Evolutionary conservation across 92 coral and sea anemone genomes (phyloP), one percentile per base, ranked within the genome.

Genomic region (Meandrina meandrites): DNA sequence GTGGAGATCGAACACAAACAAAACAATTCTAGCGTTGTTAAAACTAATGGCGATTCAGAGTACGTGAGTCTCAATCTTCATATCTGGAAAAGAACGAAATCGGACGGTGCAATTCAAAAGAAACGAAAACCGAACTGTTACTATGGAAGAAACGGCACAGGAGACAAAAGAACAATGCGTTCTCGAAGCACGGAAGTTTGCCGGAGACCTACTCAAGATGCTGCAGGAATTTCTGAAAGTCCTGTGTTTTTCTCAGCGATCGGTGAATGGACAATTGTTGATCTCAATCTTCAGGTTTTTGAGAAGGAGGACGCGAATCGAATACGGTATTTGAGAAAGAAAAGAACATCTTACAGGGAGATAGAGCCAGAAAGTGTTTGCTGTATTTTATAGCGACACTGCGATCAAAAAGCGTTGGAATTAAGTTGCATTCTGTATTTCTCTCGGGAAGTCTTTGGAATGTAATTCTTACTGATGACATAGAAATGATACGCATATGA

Each of bases 241-340:
- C 56, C 85, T 6, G 89, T 79, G 79, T 80, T 67, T 36, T 79
- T 86, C 34, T 86, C 89, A 36, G 31, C 84, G 34, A 86, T 86
- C 32, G 89, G 89, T 18, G 89, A 86, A 73, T 86, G 89, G 89
- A 79, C 79, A 30, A 56, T 79, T 16, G 50, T 86, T 22, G 89
- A 89, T 54, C 64, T 86, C 62, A 73, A 66, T 58, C 79, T 45
- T 62, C 18, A 30, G 31, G 72, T 21, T 24, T 86, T 79, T 75
- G 92, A 90, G 75, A 45, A 40, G 74, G 92, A 78, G 79, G 80
- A 85, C 14, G 84, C 79, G 24, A 54, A 79, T 14, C 85, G 89
- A 18, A 62, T 67, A 54, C 21, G 35, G 22, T 84, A 77, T 28
- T 78, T 78, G 66, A 78, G 91, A 84, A 79, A 34, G 81, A 70